Base-by-base conservation (phyloP, 2,113 vertebrate species). In the Illadopsis cleaveri region DNA sequence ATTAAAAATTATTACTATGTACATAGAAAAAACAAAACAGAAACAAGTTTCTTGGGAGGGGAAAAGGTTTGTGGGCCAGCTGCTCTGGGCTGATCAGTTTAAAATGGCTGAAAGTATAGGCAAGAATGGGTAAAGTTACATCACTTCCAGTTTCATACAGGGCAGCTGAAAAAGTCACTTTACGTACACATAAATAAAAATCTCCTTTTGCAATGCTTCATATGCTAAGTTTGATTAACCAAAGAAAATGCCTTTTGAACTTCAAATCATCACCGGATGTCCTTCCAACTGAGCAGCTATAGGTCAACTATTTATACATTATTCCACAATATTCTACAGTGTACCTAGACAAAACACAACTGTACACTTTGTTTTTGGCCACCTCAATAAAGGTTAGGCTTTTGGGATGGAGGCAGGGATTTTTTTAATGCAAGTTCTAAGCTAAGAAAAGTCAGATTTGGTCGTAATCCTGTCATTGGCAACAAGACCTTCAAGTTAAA, bases 321-420 rank as follows among this genome's bases (percentile, higher is more conserved):
- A 99, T 98, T 98, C 98, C 98, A 99, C 98, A 93, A 97, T 99
- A 98, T 98, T 98, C 99, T 99, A 99, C 98, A 98, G 98, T 98
- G 98, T 98, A 98, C 98, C 97, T 98, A 98, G 92, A 96, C 96
- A 97, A 95, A 97, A 97, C 96, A 99, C 91, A 87, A 95, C 96
- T 98, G 98, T 98, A 98, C 97, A 98, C 68, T 93, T 97, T 22
- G 21, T 85, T 96, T 97, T 96, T 94, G 51, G 90, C 96, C 96
- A 94, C 93, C 93, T 96, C 76, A 44, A 1, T 51, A 66, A 92
- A 86, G 94, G 86, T 76, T 89, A 91, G 90, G 90, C 95, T 94
- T 92, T 77, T 28, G 65, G 87, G 37, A 92, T 42, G 20, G 82
- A 95, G 33, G n/a, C 25, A 27, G 84, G 73, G 62, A 27, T 9